Evolutionary conservation across 2,113 vertebrate genomes (phyloP), one percentile per base, ranked within the genome.

Genomic region (Notechis scutatus): DNA sequence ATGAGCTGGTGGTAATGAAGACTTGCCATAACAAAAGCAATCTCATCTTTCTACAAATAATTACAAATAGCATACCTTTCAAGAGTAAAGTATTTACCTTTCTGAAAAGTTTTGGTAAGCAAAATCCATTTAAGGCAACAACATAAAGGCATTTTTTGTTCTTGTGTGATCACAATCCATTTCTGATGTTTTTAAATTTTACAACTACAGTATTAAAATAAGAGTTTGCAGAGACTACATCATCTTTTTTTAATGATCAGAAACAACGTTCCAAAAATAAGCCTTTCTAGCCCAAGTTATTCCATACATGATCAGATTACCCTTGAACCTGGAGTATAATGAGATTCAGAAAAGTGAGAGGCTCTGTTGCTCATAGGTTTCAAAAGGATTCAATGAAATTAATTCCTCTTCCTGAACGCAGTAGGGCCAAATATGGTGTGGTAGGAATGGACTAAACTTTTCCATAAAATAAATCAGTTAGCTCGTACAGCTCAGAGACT

Each of bases 1-100:
- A 99, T 95, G 56, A 99, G 98, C 85, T 94, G 97, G 96, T 99
- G 97, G 97, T 98, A 98, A 97, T 99, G 99, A 93, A 99, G 97
- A 93, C 95, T 98, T 12, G 96, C 97, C 97, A 98, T 97, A 95
- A 99, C 92, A 95, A 99, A 99, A 74, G 98, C 99, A 91, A 99
- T 96, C 21, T 97, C 97, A 86, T 96, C 96, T 89, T 93, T 97
- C 99, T 99, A 97, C 52, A 50, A 97, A 98, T 85, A 96, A 96
- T 95, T 94, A 90, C 93, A 96, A 94, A 94, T 93, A 95, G 95
- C 29, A 91, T 21, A 94, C 91, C 94, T 96, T 94, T 96, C 93
- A 96, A 85, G 74, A 26, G 92, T 55, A 87, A 96, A 94, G 90
- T 89, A 42, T 52, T 93, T 94, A 93, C 92, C 57, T 93, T 93